These are phyloP conservation scores for Drosophila nigromelanica DNA, from an alignment of 1,140 invertebrate species.

Conservation along the genomic window DNA sequence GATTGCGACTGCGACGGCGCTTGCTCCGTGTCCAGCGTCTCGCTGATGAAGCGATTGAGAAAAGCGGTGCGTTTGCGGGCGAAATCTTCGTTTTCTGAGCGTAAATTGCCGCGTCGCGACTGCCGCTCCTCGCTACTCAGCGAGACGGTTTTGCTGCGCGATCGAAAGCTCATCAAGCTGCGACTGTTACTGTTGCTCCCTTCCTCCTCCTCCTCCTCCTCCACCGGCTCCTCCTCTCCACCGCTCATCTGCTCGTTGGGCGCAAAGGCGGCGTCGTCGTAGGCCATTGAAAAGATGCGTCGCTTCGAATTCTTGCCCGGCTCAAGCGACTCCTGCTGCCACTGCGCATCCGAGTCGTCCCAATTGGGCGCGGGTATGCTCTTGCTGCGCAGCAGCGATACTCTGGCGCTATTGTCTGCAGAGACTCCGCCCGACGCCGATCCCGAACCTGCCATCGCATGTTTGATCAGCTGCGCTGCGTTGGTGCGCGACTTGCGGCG, in stretches of 20 bases:
- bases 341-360: slow-evolving; percentile 53
- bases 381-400: slow-evolving; percentile 52
- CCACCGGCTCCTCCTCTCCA: slow-evolving; percentile 36
- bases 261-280: slow-evolving; percentile 21
- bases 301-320: not conserved
- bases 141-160: slow-evolving; percentile 62
- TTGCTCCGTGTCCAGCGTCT: slow-evolving; percentile 25
- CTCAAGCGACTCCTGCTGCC: slow-evolving; percentile 20
- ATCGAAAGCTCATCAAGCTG: slow-evolving; percentile 18
- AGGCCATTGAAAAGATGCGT: slow-evolving; percentile 32
- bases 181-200: slow-evolving; percentile 32
- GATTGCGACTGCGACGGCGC: too few species aligned
- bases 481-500: slow-evolving; percentile 55
- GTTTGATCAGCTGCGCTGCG: slow-evolving; percentile 20
- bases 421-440: too few species aligned
- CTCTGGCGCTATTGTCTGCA: not conserved
- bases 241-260: slow-evolving; percentile 10
- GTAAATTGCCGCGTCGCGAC: slow-evolving; percentile 74
- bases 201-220: slow-evolving; percentile 8
- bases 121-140: slow-evolving; percentile 48
- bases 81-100: slow-evolving; percentile 86
- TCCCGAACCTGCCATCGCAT: not conserved
- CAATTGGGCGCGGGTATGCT: slow-evolving; percentile 49
- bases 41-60: slow-evolving; percentile 82
- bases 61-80: slow-evolving; percentile 86